These are phyloP conservation scores for Macrobrachium rosenbergii DNA, from an alignment of 1,140 invertebrate genomes.

Conservation along the genomic window DNA sequence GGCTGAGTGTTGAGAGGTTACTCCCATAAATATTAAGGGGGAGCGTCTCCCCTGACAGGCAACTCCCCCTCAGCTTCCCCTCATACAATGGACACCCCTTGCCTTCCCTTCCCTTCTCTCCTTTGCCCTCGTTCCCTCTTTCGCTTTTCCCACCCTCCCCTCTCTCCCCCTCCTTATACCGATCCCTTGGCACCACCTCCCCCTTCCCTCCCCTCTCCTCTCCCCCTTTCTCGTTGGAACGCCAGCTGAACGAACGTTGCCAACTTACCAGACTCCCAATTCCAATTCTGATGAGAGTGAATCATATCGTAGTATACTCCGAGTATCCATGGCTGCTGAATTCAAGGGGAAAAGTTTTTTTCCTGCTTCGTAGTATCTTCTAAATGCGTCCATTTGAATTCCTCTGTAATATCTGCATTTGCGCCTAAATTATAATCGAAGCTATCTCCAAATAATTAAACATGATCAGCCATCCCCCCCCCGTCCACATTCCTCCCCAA, in stretches of 20 bases:
- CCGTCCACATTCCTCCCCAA: background rate
- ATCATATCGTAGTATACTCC: too few relatives aligned
- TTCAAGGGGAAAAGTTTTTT: too few relatives aligned
- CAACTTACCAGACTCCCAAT: too few relatives aligned
- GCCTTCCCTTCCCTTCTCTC: background rate
- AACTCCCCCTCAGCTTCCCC: constrained; percentile 62
- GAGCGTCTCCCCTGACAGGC: constrained; percentile 61
- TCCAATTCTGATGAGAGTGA: too few relatives aligned
- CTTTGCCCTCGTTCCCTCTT: background rate
- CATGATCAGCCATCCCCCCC: background rate
- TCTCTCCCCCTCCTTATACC: background rate
- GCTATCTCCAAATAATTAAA: background rate
- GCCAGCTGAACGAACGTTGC: too few relatives aligned
- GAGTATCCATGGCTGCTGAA: too few relatives aligned
- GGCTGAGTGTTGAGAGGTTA: constrained; percentile 64
- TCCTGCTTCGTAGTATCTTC: too few relatives aligned
- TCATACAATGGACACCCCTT: constrained; percentile 57
- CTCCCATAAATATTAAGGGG: constrained; percentile 66
- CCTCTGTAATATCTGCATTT: too few relatives aligned
- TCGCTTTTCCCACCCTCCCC: background rate
- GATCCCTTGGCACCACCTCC: background rate
- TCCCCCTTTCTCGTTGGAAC: background rate
- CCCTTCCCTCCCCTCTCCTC: background rate
- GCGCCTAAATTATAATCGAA: too few relatives aligned
- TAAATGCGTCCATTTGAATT: too few relatives aligned